A percentile compares a stretch with the other conserved stretches of the same genome.
Conservation (phyloP, 2,113 vertebrate genomes). For the Hymenochirus boettgeri region DNA sequence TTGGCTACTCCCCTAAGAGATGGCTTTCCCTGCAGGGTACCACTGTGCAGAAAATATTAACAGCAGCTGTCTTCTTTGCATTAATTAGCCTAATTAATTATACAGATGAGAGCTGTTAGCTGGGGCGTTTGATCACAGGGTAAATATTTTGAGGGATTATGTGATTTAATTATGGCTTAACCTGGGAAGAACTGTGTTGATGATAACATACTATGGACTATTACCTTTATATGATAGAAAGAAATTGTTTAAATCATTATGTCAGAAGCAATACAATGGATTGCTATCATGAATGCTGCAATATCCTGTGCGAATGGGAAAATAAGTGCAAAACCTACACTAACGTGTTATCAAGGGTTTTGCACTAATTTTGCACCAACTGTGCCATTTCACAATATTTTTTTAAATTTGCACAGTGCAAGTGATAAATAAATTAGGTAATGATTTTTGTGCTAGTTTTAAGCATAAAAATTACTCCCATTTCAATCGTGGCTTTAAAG, state of each 20-base stretch:
- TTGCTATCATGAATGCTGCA: neutral
- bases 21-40: neutral
- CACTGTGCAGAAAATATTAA: slow-evolving; percentile 5
- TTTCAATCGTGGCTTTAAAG: too few species aligned
- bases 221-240: neutral
- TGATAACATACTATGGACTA: neutral
- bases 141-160: slow-evolving; percentile 41
- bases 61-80: slow-evolving; percentile 27
- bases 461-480: too few species aligned
- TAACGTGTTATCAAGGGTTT: too few species aligned
- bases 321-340: too few species aligned
- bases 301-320: neutral
- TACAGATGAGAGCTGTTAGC: slow-evolving; percentile 28
- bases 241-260: slow-evolving; percentile 5
- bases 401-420: too few species aligned
- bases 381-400: too few species aligned
- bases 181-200: slow-evolving; percentile 25
- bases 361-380: too few species aligned
- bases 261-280: neutral
- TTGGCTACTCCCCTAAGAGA: slow-evolving; percentile 3
- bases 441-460: too few species aligned
- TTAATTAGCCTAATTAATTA: slow-evolving; percentile 37
- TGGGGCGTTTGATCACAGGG: slow-evolving; percentile 21
- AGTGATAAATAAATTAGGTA: too few species aligned
- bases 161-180: slow-evolving; percentile 39